Evolutionary conservation across 2,797 vertebrate species (phyloP), one percentile per base, ranked within the genome.

Genomic region (Oreortyx pictus): DNA sequence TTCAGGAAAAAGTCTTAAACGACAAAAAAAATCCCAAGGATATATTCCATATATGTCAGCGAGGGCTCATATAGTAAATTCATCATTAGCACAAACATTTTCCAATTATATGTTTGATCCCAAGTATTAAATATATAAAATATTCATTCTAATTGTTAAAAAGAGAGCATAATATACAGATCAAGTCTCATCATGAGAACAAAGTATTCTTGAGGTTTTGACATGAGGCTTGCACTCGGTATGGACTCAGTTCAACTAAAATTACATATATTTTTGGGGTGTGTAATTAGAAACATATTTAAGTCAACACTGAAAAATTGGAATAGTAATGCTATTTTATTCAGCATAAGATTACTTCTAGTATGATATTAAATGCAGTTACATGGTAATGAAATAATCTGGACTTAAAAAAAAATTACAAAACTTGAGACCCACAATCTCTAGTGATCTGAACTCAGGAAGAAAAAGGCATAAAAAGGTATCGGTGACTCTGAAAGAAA

Each of bases 131-230:
- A 50, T 12, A 44, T 24, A 29, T 11, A 82, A 91, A 86, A 37
- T 11, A 31, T 47, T 25, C 2, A 33, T 67, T 62, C 54, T 33
- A 78, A 31, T 54, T 59, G 31, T 65, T 76, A 50, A 87, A 74
- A 89, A 71, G 25, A 60, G 7, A 61, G 11, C 31, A 37, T 0
- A 0, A 49, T 33, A 50, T 11, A 1, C 9, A 83, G 72, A 31
- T 65, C 31, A 72, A 94, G 33, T 5, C 29, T 49, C 59, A 64
- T 8, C 54, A 35, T 8, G 33, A 49, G 16, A 80, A 64, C 14
- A 79, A 59, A 50, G 25, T 68, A 37, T 37, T 52, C 24, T 43
- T 59, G 16, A 35, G 22, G 10, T 27, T 93, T 82, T 62, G 35
- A 82, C 23, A 72, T 17, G 29, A 62, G 35, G 35, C 33, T 76